Evolutionary conservation across 1,140 invertebrate species (phyloP), one percentile per base, ranked within the genome.

Genomic region (Acromyrmex charruanus): DNA sequence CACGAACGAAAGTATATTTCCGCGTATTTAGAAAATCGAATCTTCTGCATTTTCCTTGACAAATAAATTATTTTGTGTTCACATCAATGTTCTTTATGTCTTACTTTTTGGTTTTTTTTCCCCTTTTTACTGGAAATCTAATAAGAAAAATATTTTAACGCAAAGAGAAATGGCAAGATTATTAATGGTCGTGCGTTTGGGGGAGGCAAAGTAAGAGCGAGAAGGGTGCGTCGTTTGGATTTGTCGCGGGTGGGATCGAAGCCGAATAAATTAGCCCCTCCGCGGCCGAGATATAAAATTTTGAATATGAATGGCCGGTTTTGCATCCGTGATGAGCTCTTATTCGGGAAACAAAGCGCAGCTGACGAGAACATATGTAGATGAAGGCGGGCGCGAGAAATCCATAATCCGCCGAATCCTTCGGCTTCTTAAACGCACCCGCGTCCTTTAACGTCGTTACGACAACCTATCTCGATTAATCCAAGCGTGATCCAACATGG

Each of bases 301-400:
- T 97, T 97, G 97, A 97, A 97, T 97, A 97, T 97, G 97, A 97
- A 97, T 97, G 96, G 97, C 96, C 96, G 97, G 97, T 97, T 97
- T 97, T 97, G 97, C 97, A 97, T 97, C 96, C 96, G 96, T 97
- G 97, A 97, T 97, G 97, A 97, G 97, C 93, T 95, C 94, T 95
- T 94, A 94, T 95, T 94, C 94, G 92, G 94, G 95, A 96, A 96
- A 96, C 96, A 96, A 96, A 96, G 95, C 96, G 93, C 95, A 95
- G 94, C 96, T 96, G 96, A 96, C 95, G 95, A 95, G 95, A 96
- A 96, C 96, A 96, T 96, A 96, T 96, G 96, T 96, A 96, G 96
- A 96, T 96, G 95, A 96, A 95, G 94, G 85, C 87, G 88, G 85
- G 89, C 86, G 89, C 75, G 81, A 86, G 89, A 79, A 77, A 85